Evolutionary conservation across 2,113 vertebrate genomes (phyloP).

Genomic region (Speoplatyrhinus poulsoni): DNA sequence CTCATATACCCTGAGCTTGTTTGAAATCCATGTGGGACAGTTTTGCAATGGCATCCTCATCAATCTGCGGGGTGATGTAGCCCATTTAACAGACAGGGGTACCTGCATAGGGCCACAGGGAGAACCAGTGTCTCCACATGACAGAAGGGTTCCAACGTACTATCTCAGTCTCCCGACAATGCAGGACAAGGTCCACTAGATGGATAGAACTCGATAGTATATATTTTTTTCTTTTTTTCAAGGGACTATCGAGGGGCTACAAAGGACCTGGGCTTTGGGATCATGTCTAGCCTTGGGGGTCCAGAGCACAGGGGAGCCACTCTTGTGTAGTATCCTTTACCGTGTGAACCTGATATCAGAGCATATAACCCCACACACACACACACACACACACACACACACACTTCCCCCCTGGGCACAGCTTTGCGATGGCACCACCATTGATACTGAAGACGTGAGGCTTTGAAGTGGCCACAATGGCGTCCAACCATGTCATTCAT

Average conservation of each 20-base stretch:
- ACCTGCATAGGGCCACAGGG: constrained; percentile 51
- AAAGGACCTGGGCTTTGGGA: constrained; percentile 66
- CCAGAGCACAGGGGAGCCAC: constrained; percentile 59
- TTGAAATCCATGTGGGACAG: constrained; percentile 76
- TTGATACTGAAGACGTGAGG: constrained; percentile 67
- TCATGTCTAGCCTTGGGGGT: constrained; percentile 73
- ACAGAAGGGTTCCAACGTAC: neutral
- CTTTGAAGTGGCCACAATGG: constrained; percentile 77
- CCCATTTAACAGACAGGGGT: constrained; percentile 63
- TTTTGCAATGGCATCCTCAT: constrained; percentile 76
- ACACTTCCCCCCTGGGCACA: constrained; percentile 37
- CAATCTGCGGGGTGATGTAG: constrained; percentile 71
- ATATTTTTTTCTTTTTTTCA: constrained; percentile 54
- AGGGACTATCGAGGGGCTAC: constrained; percentile 57
- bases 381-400: too few relatives aligned
- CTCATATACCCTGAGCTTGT: constrained; percentile 56
- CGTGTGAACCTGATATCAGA: constrained; percentile 70
- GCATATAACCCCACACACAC: constrained; percentile 63
- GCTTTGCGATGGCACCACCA: constrained; percentile 72
- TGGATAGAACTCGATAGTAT: constrained; percentile 31
- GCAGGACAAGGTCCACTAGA: constrained; percentile 2
- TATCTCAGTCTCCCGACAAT: constrained; percentile 4
- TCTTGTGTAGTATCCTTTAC: constrained; percentile 77
- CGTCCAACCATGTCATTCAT: constrained; percentile 72
- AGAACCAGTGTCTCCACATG: constrained; percentile 30